Evolutionary conservation across 2,888 invertebrate genomes (phyloP).

Genomic region (Phytoseiulus persimilis): DNA sequence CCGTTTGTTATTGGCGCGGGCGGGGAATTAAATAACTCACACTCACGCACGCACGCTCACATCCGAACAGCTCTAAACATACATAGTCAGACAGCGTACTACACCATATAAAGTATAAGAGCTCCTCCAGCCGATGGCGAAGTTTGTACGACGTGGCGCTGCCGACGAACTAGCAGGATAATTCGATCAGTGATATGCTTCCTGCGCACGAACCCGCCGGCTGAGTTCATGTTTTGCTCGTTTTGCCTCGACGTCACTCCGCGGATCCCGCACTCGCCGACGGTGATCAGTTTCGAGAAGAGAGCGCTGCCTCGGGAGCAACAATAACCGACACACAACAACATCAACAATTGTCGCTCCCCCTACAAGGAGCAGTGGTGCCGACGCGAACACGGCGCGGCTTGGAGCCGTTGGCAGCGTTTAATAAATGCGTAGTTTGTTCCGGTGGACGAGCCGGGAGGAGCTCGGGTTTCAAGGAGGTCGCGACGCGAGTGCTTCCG

Average conservation of each 20-base stretch:
- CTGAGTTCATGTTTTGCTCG: too few relatives aligned
- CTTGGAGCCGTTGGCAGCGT: background rate
- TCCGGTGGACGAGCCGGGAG: background rate
- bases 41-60: background rate
- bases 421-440: background rate
- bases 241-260: too few relatives aligned
- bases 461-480: background rate
- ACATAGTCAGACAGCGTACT: background rate
- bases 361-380: background rate
- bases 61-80: too few relatives aligned
- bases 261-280: too few relatives aligned
- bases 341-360: background rate
- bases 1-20: background rate
- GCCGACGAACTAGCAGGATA: background rate
- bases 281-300: too few relatives aligned
- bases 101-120: background rate
- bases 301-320: too few relatives aligned
- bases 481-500: too few relatives aligned
- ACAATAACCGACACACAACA: too few relatives aligned
- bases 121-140: background rate
- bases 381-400: background rate
- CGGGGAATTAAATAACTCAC: background rate
- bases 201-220: background rate
- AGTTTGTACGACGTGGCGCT: background rate
- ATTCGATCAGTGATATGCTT: background rate